A percentile compares a stretch with the other conserved stretches of the same genome.
Evolutionary conservation across 2,113 vertebrate species (phyloP).

Genomic region (Rafetus swinhoei): DNA sequence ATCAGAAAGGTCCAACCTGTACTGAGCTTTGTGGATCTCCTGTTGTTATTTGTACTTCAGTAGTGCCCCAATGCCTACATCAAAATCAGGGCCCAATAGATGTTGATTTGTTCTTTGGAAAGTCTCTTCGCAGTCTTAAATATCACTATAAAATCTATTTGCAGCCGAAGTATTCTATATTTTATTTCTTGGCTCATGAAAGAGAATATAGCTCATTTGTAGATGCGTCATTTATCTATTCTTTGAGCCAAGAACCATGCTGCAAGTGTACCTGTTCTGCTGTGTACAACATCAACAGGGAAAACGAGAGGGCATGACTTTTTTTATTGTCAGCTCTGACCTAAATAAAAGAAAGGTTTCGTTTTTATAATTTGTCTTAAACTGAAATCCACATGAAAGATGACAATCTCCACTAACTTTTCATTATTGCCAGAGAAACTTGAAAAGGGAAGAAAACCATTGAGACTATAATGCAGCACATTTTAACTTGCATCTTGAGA

Average conservation of each 20-base stretch:
- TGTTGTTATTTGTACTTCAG: no score
- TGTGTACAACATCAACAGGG: background rate
- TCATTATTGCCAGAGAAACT: background rate
- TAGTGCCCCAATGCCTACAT: no score
- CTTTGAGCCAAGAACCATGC: background rate
- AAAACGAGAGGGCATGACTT: background rate
- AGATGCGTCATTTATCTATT: background rate
- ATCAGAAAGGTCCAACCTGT: no score
- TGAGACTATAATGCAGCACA: background rate
- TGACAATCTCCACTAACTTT: background rate
- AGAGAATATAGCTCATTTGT: background rate
- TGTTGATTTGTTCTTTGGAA: no score
- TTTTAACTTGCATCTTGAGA: background rate
- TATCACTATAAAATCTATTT: background rate
- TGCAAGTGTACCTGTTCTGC: background rate
- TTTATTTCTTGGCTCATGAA: background rate
- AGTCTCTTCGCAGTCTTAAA: background rate
- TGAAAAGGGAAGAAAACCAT: background rate
- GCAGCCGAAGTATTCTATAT: background rate
- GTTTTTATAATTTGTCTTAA: constrained; percentile 10
- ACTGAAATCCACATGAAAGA: background rate
- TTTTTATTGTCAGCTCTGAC: background rate
- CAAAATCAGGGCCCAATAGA: no score
- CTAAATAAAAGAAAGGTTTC: background rate
- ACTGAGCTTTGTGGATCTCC: no score